Evolutionary conservation across 1,140 invertebrate genomes (phyloP), one percentile per base, ranked within the genome.

Genomic region (Saccostrea cuccullata): DNA sequence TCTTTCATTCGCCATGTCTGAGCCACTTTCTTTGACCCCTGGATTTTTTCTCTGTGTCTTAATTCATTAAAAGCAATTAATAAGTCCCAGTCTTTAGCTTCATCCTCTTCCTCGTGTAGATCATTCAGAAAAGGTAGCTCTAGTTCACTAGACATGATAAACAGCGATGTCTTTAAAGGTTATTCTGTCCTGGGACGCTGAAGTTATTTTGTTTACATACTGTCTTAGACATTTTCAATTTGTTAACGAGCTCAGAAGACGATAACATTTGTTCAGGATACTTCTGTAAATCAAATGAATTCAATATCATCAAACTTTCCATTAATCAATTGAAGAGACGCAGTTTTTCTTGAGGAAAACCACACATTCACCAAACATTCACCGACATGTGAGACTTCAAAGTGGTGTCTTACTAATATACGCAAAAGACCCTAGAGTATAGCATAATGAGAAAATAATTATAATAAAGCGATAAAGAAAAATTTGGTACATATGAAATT

Each of bases 1-100:
- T 98, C 98, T 95, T 98, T 98, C 96, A 98, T 97, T 92, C 98
- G 96, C 98, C 98, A 98, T 93, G 97, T 97, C 91, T 98, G 97
- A 23, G 97, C 96, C 85, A 97, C 96, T 85, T 96, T 96, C 93
- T 97, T 96, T 36, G 96, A 96, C 26, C 97, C 97, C 93, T 97
- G 96, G 88, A 98, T 97, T 67, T 96, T 96, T 92, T 97, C 97
- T 60, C 95, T 95, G 93, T 98, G 97, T 89, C 97, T 96, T 84
- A 96, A 96, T 92, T 97, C 91, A 87, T 90, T 94, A 89, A 95
- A 96, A 12, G 94, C 95, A 86, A 94, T 89, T 20, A 93, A 89
- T 36, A 94, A 88, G 55, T 92, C 90, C 89, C 92, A 92, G 82
- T 94, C 94, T 12, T 73, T 64, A 17, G 91, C 55, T 70, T 94